Evolutionary conservation across 2,888 invertebrate species (phyloP), one percentile per base, ranked within the genome.

Genomic region (Leptinotarsa tumamoca): DNA sequence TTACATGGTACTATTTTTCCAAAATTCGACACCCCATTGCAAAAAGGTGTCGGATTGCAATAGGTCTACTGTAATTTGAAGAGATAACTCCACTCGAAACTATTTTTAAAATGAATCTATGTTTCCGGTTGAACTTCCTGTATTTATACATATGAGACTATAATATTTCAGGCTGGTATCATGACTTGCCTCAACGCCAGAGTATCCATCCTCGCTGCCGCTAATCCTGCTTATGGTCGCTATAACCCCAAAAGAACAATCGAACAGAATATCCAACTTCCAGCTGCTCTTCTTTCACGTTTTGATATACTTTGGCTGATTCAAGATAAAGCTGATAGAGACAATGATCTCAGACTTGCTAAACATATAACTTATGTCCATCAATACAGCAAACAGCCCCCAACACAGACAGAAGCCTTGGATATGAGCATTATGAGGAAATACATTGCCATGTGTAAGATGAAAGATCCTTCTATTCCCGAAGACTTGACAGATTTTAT

Each of bases 361-460:
- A 95, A 98, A 87, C 99, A 99, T 89, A 99, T 99, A 76, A 96
- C 99, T 0, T 98, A 97, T 88, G 99, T 99, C 54, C 99, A 99
- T 89, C 95, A 95, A 86, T 94, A 98, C 89, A 93, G 93, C 81
- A 91, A 92, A 73, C 97, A 99, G 89, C 99, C 99, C 15, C 95
- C 95, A 2, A 90, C 90, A 3, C 89, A 90, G n/a, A 90, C 93
- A 4, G 91, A 93, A 82, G 94, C 96, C 7, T 90, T 98, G 73
- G 94, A 96, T 84, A 98, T 98, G 98, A 93, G 93, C 72, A 92
- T 98, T 0, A 96, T 99, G 93, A 92, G 98, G 17, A 94, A 96
- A 67, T 99, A 99, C 89, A 94, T 99, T 73, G 93, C 95, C 68
- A 91, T 98, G 79, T 98, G 98, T 88, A 96, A 96, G 87, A 92